Base-by-base conservation (phyloP, 2,797 vertebrate genomes). In the Pangasius sanitwongsei region DNA sequence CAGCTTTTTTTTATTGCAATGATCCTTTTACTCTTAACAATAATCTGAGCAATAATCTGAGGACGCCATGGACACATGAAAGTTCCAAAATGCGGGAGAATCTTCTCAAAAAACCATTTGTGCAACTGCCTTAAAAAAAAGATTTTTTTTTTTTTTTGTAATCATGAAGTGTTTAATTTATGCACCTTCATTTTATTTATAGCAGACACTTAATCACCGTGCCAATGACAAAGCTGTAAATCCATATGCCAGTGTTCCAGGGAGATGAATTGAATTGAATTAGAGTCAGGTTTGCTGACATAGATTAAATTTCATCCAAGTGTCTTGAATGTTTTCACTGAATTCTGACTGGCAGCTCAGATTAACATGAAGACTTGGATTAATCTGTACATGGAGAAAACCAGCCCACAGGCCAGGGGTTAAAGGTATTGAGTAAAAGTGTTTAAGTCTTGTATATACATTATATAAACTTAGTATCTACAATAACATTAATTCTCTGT, bases 91-190 rank as follows among this genome's bases (percentile, higher is more conserved):
- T 16, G 23, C 11, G 4, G 8, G 50, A 61, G 41, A 63, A 23
- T 16, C 1, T 15, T 41, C 20, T 61, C 31, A 83, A 75, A 82
- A 53, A 20, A 34, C 18, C 25, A 86, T 69, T 75, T 75, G 8
- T 77, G 70, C 63, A 74, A 75, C 85, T 90, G 87, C 90, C 90
- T 90, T 91, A 88, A 87, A 87, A n/a, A 87, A n/a, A 31, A 5
- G 0, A 15, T 69, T 85, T 31, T n/a, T 78, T 81, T 25, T 50
- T 65, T 31, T n/a, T 61, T 87, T 87, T 89, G 70, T 83, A 87
- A 85, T 75, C 59, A 67, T 63, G 2, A 67, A 89, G 50, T 61
- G 55, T 85, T 78, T 87, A 69, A 87, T 91, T 86, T 87, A 44
- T 83, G 67, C 74, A 72, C 59, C 48, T 86, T 44, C 4, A n/a